Evolutionary conservation across 2,113 vertebrate genomes (phyloP).

Genomic region (Arvicanthis niloticus): DNA sequence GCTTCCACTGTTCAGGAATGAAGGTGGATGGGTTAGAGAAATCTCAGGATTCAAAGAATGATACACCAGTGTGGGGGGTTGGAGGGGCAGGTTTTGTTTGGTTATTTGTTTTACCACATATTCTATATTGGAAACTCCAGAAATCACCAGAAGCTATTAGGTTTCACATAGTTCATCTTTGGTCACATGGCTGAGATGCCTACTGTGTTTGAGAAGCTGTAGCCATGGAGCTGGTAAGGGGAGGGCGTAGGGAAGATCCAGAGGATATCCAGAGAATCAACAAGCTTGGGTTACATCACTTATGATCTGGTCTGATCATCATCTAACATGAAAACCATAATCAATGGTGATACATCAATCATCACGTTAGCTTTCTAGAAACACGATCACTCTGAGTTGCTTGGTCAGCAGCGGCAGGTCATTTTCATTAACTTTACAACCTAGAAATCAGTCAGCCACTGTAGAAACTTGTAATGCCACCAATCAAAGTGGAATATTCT

Average conservation of each 20-base stretch:
- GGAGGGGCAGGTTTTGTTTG: background rate
- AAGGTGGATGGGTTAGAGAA: background rate
- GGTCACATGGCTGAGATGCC: background rate
- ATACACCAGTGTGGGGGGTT: background rate
- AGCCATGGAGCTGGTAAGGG: background rate
- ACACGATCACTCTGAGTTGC: background rate
- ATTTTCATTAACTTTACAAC: background rate
- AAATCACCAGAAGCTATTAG: background rate
- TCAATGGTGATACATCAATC: background rate
- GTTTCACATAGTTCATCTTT: background rate
- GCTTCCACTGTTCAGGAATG: background rate
- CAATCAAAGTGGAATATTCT: background rate
- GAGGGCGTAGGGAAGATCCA: background rate
- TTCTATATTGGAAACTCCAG: background rate
- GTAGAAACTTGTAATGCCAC: background rate
- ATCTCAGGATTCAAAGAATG: background rate
- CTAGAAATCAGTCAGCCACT: background rate
- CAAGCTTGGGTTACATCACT: background rate
- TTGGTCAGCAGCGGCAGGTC: background rate
- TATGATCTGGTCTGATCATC: background rate
- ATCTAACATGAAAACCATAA: background rate
- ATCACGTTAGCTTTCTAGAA: background rate
- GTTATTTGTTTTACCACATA: background rate
- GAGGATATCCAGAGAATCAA: background rate
- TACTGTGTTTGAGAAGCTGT: background rate